Conservation (phyloP, 2,888 invertebrate species). For the Ophioninae sp. region DNA sequence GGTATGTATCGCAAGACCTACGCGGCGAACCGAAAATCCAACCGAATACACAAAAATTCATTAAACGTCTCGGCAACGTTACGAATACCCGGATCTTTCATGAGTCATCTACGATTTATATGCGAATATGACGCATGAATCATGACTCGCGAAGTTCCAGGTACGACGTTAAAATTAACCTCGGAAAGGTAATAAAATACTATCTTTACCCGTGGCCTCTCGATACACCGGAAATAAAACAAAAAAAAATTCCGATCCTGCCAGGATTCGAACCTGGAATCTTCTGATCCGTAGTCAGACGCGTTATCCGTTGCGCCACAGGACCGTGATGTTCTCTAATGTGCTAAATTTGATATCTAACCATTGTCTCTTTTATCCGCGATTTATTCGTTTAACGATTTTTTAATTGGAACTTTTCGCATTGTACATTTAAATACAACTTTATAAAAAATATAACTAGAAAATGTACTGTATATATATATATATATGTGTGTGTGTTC, state of each 20-base stretch:
- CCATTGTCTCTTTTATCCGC: neutral
- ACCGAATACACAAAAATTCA: no score
- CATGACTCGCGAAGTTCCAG: neutral
- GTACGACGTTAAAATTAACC: neutral
- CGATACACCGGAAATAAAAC: neutral
- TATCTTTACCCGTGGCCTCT: neutral
- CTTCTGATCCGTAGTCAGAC: slow-evolving; percentile 88
- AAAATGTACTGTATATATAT: no score
- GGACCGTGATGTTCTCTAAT: slow-evolving; percentile 78
- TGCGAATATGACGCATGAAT: neutral
- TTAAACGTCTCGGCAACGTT: neutral
- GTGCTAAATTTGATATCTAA: neutral
- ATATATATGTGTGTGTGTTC: no score
- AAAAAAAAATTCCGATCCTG: slow-evolving; percentile 70
- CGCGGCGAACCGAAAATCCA: no score
- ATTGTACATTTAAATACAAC: no score
- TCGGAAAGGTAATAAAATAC: neutral
- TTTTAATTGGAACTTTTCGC: no score
- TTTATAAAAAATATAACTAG: no score
- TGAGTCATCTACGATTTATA: neutral
- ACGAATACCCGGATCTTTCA: neutral
- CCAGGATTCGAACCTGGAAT: slow-evolving; percentile 83
- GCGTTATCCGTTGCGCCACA: slow-evolving; percentile 84
- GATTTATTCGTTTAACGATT: neutral
- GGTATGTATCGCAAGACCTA: no score